Conservation (phyloP, 2,113 vertebrate species). For the Macheiramphus alcinus region DNA sequence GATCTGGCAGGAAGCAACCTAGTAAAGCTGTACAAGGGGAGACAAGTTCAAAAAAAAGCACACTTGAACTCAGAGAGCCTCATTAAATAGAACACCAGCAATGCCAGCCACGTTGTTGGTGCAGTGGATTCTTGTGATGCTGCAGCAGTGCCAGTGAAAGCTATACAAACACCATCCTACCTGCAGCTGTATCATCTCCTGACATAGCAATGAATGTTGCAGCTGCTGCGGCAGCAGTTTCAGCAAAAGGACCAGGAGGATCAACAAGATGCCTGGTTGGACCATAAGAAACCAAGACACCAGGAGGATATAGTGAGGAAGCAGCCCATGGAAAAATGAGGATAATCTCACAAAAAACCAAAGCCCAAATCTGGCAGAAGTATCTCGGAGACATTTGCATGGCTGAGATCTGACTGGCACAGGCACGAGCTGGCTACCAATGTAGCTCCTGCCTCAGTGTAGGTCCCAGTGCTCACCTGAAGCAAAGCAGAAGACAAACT, state of each 20-base stretch:
- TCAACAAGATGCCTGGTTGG: not conserved
- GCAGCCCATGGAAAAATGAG: not conserved
- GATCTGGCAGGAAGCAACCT: not conserved
- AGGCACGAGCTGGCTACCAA: not conserved
- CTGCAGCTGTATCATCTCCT: not conserved
- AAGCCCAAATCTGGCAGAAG: not conserved
- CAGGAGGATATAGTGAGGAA: not conserved
- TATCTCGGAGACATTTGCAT: not conserved
- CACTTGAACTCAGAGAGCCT: not conserved
- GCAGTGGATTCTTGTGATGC: not conserved
- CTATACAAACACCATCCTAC: not conserved
- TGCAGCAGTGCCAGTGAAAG: not conserved
- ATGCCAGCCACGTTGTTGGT: not conserved
- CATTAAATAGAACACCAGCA: not conserved
- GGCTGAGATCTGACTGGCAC: not conserved
- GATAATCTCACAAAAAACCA: not conserved
- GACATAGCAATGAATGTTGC: not conserved
- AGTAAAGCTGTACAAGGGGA: not conserved
- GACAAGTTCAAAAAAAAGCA: not conserved
- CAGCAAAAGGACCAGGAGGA: not conserved
- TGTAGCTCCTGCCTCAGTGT: not conserved
- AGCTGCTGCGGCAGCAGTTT: not conserved
- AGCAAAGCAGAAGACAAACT: not conserved
- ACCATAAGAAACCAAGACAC: not conserved
- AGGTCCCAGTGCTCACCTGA: not conserved